Conservation (phyloP, 2,113 vertebrate species). For the Gila orcuttii region DNA sequence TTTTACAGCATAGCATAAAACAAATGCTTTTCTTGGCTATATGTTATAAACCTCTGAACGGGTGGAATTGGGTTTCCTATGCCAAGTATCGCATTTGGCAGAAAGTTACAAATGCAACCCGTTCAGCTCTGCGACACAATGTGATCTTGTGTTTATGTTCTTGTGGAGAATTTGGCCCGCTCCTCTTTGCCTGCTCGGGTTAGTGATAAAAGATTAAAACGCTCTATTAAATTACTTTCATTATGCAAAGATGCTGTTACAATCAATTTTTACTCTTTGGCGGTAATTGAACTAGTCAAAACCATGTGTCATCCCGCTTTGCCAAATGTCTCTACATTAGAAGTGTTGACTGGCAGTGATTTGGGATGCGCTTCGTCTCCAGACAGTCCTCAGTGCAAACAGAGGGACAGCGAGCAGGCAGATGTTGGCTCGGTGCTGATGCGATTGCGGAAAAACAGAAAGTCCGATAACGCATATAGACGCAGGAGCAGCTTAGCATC, state of each 20-base stretch:
- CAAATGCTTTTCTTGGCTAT: conserved; percentile 25
- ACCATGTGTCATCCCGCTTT: conserved; percentile 64
- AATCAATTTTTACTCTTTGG: conserved; percentile 69
- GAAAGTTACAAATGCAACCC: conserved; percentile 29
- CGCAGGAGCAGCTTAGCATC: conserved; percentile 39
- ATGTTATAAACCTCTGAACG: conserved; percentile 28
- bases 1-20: conserved; percentile 38
- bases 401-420: conserved; percentile 42
- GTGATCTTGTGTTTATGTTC: conserved; percentile 46
- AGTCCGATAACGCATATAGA: conserved; percentile 42
- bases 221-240: conserved; percentile 61
- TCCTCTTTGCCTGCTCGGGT: conserved; percentile 11
- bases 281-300: conserved; percentile 59
- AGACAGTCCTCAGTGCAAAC: not conserved
- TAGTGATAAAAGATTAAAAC: conserved; percentile 66
- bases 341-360: conserved; percentile 59
- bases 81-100: conserved; percentile 33
- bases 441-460: conserved; percentile 1
- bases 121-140: conserved; percentile 51
- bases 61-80: conserved; percentile 35
- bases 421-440: conserved; percentile 40
- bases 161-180: conserved; percentile 53
- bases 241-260: conserved; percentile 67
- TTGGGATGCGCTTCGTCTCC: conserved; percentile 37
- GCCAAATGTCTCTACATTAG: conserved; percentile 68